Evolutionary conservation across 2,797 vertebrate genomes (phyloP).

Genomic region (Buceros bicornis): DNA sequence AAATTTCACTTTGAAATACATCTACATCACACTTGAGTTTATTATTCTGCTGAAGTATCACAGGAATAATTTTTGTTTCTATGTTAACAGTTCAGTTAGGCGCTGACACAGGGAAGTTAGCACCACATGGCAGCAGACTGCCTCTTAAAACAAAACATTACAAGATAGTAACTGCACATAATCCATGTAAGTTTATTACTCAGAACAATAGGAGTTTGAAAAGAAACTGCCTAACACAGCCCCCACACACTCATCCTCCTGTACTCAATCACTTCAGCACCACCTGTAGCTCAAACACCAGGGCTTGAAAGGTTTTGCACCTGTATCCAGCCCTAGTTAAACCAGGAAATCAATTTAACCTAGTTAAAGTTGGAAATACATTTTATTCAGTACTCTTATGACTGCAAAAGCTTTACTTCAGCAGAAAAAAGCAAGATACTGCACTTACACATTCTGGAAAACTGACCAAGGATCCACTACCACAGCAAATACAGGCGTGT

Average conservation of each 20-base stretch:
- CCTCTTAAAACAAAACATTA: neutral
- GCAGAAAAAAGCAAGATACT: neutral
- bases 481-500: neutral
- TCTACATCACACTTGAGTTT: neutral
- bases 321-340: neutral
- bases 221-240: neutral
- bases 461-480: neutral
- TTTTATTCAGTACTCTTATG: neutral
- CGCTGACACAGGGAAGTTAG: neutral
- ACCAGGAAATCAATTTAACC: neutral
- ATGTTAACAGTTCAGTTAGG: neutral
- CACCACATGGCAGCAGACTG: neutral
- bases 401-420: neutral
- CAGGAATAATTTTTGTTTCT: neutral
- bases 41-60: neutral
- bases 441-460: neutral
- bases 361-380: neutral
- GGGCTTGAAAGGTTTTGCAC: neutral
- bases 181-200: neutral
- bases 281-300: neutral
- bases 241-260: neutral
- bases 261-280: neutral
- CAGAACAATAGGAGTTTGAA: neutral
- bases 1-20: neutral
- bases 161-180: neutral